Percentiles rank a stretch among this genome's conserved stretches.
These are phyloP conservation scores for Alsophila aescularia DNA, from an alignment of 2,888 invertebrate genomes.

Conservation along the genomic window DNA sequence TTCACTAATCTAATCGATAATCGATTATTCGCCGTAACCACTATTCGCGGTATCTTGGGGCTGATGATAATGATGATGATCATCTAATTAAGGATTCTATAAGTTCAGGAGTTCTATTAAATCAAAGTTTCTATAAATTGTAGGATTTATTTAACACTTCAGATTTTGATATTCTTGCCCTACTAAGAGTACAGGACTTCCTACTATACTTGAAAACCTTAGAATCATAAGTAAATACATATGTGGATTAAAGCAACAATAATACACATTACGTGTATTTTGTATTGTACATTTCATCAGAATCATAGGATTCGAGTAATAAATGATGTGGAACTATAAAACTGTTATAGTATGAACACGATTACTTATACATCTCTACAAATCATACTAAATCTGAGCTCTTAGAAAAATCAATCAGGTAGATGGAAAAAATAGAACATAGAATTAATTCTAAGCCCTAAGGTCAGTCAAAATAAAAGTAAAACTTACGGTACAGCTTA, in stretches of 20 bases:
- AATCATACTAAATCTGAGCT: constrained; percentile 6
- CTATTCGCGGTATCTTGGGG: too few relatives aligned
- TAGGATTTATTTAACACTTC: constrained; percentile 32
- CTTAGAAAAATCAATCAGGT: constrained; percentile 7
- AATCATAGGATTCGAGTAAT: not conserved
- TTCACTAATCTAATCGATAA: too few relatives aligned
- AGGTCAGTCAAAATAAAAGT: constrained; percentile 43
- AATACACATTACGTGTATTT: not conserved
- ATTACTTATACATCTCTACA: constrained; percentile 4
- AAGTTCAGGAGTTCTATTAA: too few relatives aligned
- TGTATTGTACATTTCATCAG: constrained; percentile 6
- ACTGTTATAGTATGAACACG: not conserved
- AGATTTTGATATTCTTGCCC: constrained; percentile 7
- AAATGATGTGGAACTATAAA: not conserved
- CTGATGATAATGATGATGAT: too few relatives aligned
- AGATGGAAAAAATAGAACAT: constrained; percentile 12
- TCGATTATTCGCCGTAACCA: too few relatives aligned
- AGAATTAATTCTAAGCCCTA: constrained; percentile 27
- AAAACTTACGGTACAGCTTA: constrained; percentile 40
- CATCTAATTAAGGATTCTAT: too few relatives aligned
- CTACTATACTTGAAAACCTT: constrained; percentile 7
- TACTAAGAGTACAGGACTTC: constrained; percentile 4
- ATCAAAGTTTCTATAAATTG: constrained; percentile 12
- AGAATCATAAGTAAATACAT: not conserved
- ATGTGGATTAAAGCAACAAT: not conserved